Percentiles rank a stretch among this genome's conserved stretches.
Conservation (phyloP, 2,888 invertebrate genomes). For the Strigamia maritima region DNA sequence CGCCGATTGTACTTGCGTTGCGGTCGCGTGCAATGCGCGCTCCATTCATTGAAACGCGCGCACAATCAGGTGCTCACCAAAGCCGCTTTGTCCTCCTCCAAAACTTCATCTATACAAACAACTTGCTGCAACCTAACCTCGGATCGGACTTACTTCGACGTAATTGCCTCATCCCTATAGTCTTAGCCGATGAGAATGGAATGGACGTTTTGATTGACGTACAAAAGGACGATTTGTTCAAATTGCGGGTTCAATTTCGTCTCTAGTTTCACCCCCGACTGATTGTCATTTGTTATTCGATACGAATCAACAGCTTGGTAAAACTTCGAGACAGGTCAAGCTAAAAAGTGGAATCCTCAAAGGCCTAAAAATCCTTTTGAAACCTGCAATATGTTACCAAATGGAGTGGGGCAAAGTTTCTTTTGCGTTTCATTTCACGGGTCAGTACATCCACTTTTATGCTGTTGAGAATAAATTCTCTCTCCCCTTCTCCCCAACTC, state of each 20-base stretch:
- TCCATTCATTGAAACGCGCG: neutral
- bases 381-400: neutral
- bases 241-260: neutral
- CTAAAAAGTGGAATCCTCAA: too few species aligned
- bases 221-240: neutral
- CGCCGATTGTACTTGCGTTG: conserved; percentile 3
- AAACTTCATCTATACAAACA: neutral
- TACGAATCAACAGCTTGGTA: neutral
- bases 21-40: neutral
- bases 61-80: neutral
- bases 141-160: neutral
- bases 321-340: too few species aligned
- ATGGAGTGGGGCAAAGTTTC: neutral
- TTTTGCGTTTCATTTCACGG: neutral
- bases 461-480: neutral
- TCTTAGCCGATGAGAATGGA: neutral
- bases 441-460: neutral
- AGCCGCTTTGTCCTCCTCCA: neutral
- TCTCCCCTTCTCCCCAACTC: neutral
- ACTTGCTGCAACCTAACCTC: neutral
- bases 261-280: neutral
- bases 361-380: too few species aligned
- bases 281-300: neutral
- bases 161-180: neutral
- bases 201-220: neutral